These are phyloP conservation scores for Hylaeus volcanicus DNA, from an alignment of 1,140 invertebrate genomes.

Conservation along the genomic window DNA sequence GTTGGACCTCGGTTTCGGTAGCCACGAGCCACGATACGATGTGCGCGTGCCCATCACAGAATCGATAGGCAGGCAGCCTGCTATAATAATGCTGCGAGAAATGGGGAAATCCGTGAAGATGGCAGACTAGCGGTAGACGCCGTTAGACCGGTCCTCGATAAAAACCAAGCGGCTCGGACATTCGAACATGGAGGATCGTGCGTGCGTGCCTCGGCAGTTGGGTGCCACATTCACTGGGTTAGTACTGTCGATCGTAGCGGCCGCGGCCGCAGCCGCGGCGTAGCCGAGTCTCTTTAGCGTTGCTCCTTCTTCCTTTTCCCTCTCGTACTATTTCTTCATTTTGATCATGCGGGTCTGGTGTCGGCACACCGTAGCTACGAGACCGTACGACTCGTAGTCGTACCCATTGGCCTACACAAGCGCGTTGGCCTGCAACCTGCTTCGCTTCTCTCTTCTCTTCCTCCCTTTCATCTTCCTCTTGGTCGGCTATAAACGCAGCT, in stretches of 20 bases:
- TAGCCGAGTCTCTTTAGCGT: conserved; percentile 26
- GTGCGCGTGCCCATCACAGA: no score
- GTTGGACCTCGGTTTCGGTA: no score
- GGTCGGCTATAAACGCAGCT: conserved; percentile 26
- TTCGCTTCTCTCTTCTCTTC: conserved; percentile 24
- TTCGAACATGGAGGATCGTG: conserved; percentile 17
- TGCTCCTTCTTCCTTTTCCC: neutral
- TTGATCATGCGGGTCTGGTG: conserved; percentile 60
- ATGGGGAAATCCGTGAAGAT: conserved; percentile 28
- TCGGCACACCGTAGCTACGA: conserved; percentile 1
- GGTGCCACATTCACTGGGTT: conserved; percentile 62
- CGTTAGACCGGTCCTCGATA: conserved; percentile 64
- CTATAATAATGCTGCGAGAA: no score
- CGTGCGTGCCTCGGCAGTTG: conserved; percentile 5
- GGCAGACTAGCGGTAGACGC: conserved; percentile 65
- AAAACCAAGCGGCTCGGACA: conserved; percentile 46
- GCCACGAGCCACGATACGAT: no score
- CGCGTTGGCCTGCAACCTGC: conserved; percentile 41
- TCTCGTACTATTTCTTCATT: conserved; percentile 54
- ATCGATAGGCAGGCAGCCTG: no score
- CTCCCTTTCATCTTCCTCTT: conserved; percentile 45
- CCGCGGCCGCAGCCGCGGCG: neutral
- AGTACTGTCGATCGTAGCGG: conserved; percentile 51
- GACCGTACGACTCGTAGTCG: neutral
- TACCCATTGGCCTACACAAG: conserved; percentile 54